Conservation (phyloP, 2,797 vertebrate species). For the Helarctos malayanus region DNA sequence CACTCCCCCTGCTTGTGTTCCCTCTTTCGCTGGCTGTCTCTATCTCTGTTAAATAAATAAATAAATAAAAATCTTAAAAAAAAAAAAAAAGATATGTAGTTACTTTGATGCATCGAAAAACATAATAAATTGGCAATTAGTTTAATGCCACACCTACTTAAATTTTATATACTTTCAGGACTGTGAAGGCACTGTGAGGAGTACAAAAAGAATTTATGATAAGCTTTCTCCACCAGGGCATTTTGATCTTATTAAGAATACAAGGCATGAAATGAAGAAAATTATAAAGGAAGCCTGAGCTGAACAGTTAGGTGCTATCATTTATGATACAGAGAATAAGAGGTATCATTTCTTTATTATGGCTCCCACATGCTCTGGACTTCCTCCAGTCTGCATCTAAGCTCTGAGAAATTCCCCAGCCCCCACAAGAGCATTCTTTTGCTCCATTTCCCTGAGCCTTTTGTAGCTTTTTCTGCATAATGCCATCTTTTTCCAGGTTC, state of each 20-base stretch:
- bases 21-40: too few species aligned
- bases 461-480: not conserved
- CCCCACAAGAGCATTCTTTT: not conserved
- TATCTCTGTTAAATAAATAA: too few species aligned
- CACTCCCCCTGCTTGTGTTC: too few species aligned
- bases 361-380: not conserved
- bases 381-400: not conserved
- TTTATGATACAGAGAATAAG: not conserved
- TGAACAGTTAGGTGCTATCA: not conserved
- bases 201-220: not conserved
- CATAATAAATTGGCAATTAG: not conserved
- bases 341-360: not conserved
- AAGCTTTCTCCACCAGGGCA: not conserved
- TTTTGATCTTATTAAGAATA: conserved; percentile 11
- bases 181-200: not conserved
- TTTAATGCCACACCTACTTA: not conserved
- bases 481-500: not conserved
- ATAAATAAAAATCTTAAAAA: not conserved
- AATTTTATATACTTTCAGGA: not conserved
- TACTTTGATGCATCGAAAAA: not conserved
- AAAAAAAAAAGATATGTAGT: not conserved
- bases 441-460: not conserved
- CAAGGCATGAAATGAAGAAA: not conserved
- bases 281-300: not conserved
- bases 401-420: not conserved